phyloP scores from a whole-genome alignment of 2,797 vertebrate genomes.

The Sarcophilus harrisii region DNA sequence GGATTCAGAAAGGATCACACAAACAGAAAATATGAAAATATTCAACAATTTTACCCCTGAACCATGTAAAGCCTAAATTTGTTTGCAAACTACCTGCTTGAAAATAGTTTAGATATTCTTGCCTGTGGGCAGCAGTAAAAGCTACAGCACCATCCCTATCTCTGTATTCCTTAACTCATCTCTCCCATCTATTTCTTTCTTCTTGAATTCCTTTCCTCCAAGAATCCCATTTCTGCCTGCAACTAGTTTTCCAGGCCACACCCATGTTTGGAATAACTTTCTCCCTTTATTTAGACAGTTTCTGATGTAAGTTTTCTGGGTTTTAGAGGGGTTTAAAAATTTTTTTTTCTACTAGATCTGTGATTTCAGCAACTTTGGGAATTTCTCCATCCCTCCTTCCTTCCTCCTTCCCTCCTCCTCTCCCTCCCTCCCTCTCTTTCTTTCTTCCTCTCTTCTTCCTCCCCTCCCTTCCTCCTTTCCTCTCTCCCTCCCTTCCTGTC shows the following conservation, averaged over 20 bases:
- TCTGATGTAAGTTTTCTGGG: background rate
- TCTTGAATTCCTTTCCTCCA: background rate
- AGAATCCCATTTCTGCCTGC: background rate
- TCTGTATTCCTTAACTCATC: background rate
- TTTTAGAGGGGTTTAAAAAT: too few species aligned
- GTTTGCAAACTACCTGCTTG: background rate
- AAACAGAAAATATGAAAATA: background rate
- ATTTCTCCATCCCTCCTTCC: background rate
- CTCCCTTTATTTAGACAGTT: background rate
- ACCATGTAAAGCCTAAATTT: background rate
- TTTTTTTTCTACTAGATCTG: background rate
- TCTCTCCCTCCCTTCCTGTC: too few species aligned
- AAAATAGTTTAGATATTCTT: background rate
- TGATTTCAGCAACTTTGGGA: background rate
- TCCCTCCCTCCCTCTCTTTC: too few species aligned
- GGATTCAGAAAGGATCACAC: background rate
- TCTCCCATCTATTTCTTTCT: background rate
- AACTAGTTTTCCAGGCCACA: background rate
- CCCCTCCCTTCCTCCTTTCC: rapidly evolving
- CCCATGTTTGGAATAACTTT: background rate
- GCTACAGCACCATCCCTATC: background rate
- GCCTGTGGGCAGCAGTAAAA: background rate
- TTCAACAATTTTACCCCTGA: background rate
- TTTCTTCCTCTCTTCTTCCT: too few species aligned
- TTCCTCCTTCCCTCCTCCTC: too few species aligned